A percentile compares a stretch with the other conserved stretches of the same genome.
phyloP scores from a whole-genome alignment of 2,797 vertebrate species.

The Miichthys miiuy region DNA sequence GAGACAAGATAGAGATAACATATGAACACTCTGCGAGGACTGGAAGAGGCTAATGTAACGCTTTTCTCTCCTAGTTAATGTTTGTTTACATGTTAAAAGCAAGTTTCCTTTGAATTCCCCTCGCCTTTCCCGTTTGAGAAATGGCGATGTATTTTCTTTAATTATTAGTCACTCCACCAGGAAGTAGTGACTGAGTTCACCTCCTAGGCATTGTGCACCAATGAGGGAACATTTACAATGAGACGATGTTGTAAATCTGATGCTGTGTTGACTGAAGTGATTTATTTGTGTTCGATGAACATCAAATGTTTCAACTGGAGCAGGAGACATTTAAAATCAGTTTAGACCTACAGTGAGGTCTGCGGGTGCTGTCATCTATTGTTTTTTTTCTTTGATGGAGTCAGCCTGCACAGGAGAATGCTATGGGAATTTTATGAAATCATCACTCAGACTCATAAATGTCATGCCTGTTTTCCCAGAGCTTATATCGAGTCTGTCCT shows the following conservation, averaged over 20 bases:
- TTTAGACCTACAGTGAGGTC: background rate
- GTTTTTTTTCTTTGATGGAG: background rate
- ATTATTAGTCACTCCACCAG: slow-evolving; percentile 43
- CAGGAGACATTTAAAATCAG: background rate
- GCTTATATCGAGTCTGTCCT: slow-evolving; percentile 1
- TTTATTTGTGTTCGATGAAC: background rate
- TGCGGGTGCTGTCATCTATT: background rate
- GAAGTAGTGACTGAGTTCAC: slow-evolving; percentile 29
- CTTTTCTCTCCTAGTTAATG: slow-evolving; percentile 24
- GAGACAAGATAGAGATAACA: slow-evolving; percentile 3
- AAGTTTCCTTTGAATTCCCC: slow-evolving; percentile 17
- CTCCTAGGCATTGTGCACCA: background rate
- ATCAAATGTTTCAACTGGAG: slow-evolving; percentile 3
- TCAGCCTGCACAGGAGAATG: slow-evolving; percentile 28
- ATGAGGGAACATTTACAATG: background rate
- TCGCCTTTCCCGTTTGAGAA: slow-evolving; percentile 34
- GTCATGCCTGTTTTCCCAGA: slow-evolving; percentile 32
- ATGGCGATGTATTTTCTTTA: slow-evolving; percentile 32
- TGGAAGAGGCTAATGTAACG: slow-evolving; percentile 5
- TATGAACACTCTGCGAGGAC: slow-evolving; percentile 1
- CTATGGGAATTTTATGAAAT: slow-evolving; percentile 15
- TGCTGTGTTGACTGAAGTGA: background rate
- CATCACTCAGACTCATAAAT: slow-evolving; percentile 46
- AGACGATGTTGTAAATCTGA: background rate
- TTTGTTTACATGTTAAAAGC: slow-evolving; percentile 43